phyloP scores from a whole-genome alignment of 2,888 invertebrate species.

The Agriopis aurantiaria region DNA sequence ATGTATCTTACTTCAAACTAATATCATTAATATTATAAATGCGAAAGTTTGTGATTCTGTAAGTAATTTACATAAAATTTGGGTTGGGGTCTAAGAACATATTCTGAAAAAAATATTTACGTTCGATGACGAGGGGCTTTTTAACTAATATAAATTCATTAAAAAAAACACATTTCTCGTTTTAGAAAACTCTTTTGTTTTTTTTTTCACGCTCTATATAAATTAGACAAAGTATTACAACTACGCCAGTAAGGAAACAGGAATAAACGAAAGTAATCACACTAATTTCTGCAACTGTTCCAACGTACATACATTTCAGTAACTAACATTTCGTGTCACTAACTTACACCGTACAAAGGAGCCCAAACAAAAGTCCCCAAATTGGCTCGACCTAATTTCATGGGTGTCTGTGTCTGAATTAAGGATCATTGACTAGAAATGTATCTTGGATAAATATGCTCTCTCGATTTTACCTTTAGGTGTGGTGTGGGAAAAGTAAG shows the following conservation, averaged over 20 bases:
- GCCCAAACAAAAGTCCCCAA: conserved; percentile 48
- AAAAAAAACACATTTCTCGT: no score
- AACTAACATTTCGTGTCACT: conserved; percentile 39
- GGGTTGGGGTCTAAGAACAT: no score
- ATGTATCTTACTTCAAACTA: no score
- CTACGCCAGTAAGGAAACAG: conserved; percentile 40
- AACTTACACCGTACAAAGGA: conserved; percentile 24
- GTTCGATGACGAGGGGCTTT: no score
- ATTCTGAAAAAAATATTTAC: no score
- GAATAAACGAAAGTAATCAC: conserved; percentile 54
- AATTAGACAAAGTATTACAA: conserved; percentile 27
- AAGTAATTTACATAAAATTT: no score
- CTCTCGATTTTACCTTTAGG: conserved; percentile 3
- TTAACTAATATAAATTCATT: no score
- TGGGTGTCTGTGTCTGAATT: conserved; percentile 43
- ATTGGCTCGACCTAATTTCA: conserved; percentile 48
- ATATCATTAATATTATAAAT: no score
- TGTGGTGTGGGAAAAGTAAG: not conserved
- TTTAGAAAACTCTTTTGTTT: no score
- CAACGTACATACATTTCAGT: conserved; percentile 49
- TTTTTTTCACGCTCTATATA: no score
- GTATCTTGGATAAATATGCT: conserved; percentile 10
- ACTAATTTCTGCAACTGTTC: conserved; percentile 56
- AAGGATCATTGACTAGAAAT: conserved; percentile 41
- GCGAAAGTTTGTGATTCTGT: no score